Evolutionary conservation across 2,888 invertebrate genomes (phyloP), one percentile per base, ranked within the genome.

Genomic region (Dolichopus griseipennis): DNA sequence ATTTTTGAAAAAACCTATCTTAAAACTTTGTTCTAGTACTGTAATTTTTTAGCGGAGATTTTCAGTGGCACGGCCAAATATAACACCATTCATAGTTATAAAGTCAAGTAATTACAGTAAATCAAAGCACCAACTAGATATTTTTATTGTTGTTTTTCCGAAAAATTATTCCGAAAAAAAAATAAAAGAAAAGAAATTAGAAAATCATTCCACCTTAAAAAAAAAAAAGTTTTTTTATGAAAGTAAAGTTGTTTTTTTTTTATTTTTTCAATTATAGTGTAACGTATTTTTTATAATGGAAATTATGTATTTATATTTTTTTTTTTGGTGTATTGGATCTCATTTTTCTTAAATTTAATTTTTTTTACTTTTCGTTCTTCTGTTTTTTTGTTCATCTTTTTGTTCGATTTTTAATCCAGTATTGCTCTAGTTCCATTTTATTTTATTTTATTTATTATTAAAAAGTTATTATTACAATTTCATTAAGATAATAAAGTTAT

Each of bases 181-280:
- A 52, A 18, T 18, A 52, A 52, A 18, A 18, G 18, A 52, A 6
- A 52, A 52, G n/a, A 52, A 52, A 52, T 52, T 52, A 52, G 52
- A 52, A 52, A 52, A 52, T 52, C 52, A 52, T 52, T 52, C 52
- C 52, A 52, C 52, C 52, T 52, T 43, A 43, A 43, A 43, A n/a
- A n/a, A n/a, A n/a, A n/a, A n/a, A n/a, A n/a, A n/a, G n/a, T 15
- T 43, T 43, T 52, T 52, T 52, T 52, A 52, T 52, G 52, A 52
- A 52, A 52, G 52, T 52, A 52, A 18, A 41, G 15, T 27, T 27
- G 8, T 9, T 41, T 41, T 41, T n/a, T 52, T 52, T 52, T n/a
- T 52, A 4, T 52, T 15, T 18, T 52, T 52, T 52, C 18, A 52
- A 52, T 52, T 52, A 52, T 52, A 52, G 18, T 52, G 52, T 52